Evolutionary conservation across 2,888 invertebrate genomes (phyloP), one percentile per base, ranked within the genome.

Genomic region (Lacanobia oleracea): DNA sequence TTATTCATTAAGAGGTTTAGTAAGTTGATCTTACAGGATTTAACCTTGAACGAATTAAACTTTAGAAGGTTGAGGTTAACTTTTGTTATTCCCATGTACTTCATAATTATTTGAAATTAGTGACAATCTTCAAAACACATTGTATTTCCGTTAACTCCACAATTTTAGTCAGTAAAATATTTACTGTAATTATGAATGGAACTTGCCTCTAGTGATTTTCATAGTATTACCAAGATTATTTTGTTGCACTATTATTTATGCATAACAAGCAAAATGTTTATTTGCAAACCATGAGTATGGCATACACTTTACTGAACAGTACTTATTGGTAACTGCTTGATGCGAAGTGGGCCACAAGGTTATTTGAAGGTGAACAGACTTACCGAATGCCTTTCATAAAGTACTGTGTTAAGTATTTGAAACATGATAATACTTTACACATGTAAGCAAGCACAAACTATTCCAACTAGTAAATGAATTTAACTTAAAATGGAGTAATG

Each of bases 291-390:
- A 53, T 8, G 45, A 27, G 2, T 33, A 56, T 21, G 40, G n/a
- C 43, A 4, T 21, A 27, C 1, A 68, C 6, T 54, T 48, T 40
- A 48, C 16, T 43, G 27, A 69, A 48, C 71, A 54, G 7, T n/a
- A n/a, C n/a, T n/a, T n/a, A 16, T 27, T 60, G 18, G 71, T 70
- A 60, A 53, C 40, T 8, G 14, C 21, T 72, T 77, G 59, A 33
- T 78, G 60, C n/a, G 18, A 77, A 53, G 48, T 74, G 23, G 51
- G 54, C 54, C 72, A 61, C 74, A 75, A 75, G 75, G 75, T 75
- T 79, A 74, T 74, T 79, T 75, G 75, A 75, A 75, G 79, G 79
- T 75, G 57, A 75, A 75, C 40, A 53, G 18, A 73, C 51, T 56
- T 21, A 76, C 72, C 2, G 3, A 37, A 33, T 61, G 50, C 62